Evolutionary conservation across 30 jellyfish, hydroid and myxozoan genomes (phyloP).

Genomic region (Aurelia sp.): DNA sequence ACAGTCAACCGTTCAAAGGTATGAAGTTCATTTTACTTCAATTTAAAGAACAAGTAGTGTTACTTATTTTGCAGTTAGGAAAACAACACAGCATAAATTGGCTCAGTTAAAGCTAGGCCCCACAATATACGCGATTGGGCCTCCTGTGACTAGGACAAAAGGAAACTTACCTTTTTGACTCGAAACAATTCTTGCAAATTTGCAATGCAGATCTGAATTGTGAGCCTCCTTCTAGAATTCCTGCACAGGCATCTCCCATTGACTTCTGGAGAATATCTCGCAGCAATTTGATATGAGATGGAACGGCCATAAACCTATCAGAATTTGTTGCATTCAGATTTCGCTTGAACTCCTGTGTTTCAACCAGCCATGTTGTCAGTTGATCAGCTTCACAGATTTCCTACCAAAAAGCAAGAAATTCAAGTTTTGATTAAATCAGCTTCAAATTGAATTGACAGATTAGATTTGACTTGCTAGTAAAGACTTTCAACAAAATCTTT

Average conservation of each 20-base stretch:
- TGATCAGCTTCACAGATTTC: conserved; percentile 76
- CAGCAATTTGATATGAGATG: neutral
- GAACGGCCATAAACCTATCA: conserved; percentile 61
- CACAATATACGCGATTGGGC: too few species aligned
- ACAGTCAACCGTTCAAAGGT: too few species aligned
- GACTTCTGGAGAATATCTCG: conserved; percentile 24
- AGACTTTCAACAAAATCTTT: too few species aligned
- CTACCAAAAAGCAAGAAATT: neutral
- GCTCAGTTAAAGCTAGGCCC: too few species aligned
- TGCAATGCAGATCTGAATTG: conserved; percentile 69
- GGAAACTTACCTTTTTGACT: conserved; percentile 52
- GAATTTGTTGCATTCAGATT: conserved; percentile 3
- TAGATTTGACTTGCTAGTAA: too few species aligned
- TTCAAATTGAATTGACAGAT: too few species aligned
- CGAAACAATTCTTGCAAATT: conserved; percentile 66
- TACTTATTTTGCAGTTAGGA: too few species aligned
- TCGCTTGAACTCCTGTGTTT: conserved; percentile 67
- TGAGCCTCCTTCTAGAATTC: conserved; percentile 92
- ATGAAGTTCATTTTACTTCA: too few species aligned
- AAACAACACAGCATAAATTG: too few species aligned
- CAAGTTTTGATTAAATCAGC: too few species aligned
- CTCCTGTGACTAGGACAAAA: neutral
- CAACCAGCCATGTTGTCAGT: conserved; percentile 64
- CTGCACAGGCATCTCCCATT: conserved; percentile 28
- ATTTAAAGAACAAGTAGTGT: too few species aligned